Evolutionary conservation across 2,888 invertebrate genomes (phyloP).

Genomic region (Eugnorisma glareosa): DNA sequence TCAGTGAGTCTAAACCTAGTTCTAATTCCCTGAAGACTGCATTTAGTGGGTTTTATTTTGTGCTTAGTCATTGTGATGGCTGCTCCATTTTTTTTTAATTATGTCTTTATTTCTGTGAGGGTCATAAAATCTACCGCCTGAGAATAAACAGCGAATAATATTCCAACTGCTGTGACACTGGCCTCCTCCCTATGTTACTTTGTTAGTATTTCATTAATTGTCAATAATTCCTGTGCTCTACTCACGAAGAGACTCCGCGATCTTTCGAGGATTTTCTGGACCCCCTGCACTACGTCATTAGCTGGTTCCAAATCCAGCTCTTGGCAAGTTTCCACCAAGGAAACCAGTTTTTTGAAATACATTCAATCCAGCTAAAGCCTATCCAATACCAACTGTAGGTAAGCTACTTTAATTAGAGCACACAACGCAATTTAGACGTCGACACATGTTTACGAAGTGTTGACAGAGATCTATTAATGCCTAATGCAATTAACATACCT

Average conservation of each 20-base stretch:
- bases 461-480: conserved; percentile 21
- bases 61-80: not conserved
- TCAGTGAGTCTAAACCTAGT: not conserved
- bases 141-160: no score
- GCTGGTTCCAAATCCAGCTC: not conserved
- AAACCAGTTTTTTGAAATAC: not conserved
- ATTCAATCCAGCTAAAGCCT: not conserved
- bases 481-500: conserved; percentile 42
- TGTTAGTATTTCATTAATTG: not conserved
- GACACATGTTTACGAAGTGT: conserved; percentile 19
- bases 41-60: not conserved
- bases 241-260: not conserved
- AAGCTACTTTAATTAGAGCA: conserved; percentile 24
- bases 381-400: not conserved
- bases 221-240: not conserved
- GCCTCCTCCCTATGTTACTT: no score
- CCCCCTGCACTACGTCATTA: not conserved
- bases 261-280: not conserved
- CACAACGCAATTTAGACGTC: not conserved
- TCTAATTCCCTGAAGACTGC: not conserved
- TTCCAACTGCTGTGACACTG: no score
- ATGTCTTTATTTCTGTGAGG: not conserved
- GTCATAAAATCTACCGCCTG: not conserved
- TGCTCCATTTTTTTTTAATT: not conserved
- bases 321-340: not conserved